Evolutionary conservation across 2,113 vertebrate species (phyloP), one percentile per base, ranked within the genome.

Genomic region (Microtus montanus): DNA sequence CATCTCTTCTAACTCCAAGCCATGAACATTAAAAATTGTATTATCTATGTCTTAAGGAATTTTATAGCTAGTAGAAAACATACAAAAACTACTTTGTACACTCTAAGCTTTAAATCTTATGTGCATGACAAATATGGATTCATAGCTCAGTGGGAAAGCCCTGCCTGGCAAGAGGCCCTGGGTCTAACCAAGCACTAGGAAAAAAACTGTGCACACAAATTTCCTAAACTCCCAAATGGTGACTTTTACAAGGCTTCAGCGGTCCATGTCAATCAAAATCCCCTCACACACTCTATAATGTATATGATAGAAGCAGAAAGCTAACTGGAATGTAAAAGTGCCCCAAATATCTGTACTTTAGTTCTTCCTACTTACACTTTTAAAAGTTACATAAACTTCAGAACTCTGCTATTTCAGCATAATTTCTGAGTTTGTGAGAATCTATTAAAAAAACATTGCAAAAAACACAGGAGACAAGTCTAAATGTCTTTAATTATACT

Each of bases 381-480:
- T 93, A 96, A 96, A 82, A 90, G 68, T 2, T 64, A 85, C 63
- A 98, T 90, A 89, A 79, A 97, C 97, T 97, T 94, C 86, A 97
- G 92, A 95, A 97, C 96, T 97, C 88, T 97, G 92, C 92, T 80
- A 86, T 96, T 93, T 93, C 87, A 96, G 86, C 95, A 97, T 73
- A 96, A 97, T 92, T 96, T 87, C 73, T 38, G 17, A 90, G 5
- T 88, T 79, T 77, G 68, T 87, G 38, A 87, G 28, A 85, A 52
- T 87, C 84, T 90, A 95, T 15, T 86, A 61, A 63, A 87, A 90
- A 90, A 47, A 85, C 44, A 44, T 1, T 49, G 13, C 26, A 74
- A 68, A 84, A 82, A 85, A 80, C 79, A 61, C n/a, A 61, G 22
- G 74, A 79, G 78, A 33, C 68, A 71, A 95, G 49, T 49, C 22